Conservation (phyloP, 2,113 vertebrate genomes). For the Neotoma lepida region DNA sequence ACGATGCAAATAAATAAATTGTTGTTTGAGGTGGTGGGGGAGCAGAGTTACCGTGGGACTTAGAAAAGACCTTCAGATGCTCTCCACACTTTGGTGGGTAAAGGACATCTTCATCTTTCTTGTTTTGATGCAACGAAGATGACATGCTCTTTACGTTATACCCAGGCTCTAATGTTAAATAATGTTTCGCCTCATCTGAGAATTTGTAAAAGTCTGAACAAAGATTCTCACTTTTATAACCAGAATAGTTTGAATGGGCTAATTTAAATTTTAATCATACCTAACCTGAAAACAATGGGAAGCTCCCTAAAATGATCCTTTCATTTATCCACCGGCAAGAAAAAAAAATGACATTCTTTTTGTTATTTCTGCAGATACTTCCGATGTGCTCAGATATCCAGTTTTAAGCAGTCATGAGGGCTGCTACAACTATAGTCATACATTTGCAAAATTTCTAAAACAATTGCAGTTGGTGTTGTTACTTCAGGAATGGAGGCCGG, state of each 20-base stretch:
- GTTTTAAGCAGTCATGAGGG: not conserved
- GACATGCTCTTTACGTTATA: not conserved
- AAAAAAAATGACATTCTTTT: not conserved
- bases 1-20: not conserved
- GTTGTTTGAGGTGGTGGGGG: not conserved
- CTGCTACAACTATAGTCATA: not conserved
- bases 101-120: not conserved
- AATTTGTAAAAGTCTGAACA: not conserved
- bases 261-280: slow-evolving; percentile 8
- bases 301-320: not conserved
- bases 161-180: not conserved
- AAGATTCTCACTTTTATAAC: not conserved
- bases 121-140: not conserved
- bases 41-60: not conserved
- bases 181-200: not conserved
- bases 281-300: not conserved
- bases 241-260: not conserved
- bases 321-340: not conserved
- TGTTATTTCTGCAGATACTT: not conserved
- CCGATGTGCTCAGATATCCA: not conserved
- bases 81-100: not conserved
- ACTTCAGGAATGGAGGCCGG: not conserved
- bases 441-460: not conserved
- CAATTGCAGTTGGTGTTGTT: not conserved
- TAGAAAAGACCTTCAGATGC: not conserved